phyloP scores from a whole-genome alignment of 1,140 invertebrate genomes.

The Mactra quadrangularis region DNA sequence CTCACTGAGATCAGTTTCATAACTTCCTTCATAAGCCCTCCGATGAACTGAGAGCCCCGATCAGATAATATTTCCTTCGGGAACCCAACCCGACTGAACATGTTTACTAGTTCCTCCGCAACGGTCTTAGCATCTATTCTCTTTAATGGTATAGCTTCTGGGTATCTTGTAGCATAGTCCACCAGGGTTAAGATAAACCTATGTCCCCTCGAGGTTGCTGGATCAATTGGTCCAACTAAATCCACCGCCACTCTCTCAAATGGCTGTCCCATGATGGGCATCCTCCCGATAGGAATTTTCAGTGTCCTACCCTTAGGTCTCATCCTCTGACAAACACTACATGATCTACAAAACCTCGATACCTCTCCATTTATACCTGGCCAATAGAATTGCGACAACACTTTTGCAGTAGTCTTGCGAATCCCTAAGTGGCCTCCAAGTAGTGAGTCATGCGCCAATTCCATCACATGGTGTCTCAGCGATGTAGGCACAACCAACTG shows the following conservation, averaged over 20 bases:
- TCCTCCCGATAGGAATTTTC: constrained; percentile 59
- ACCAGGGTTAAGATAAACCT: constrained; percentile 59
- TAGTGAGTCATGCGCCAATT: constrained; percentile 50
- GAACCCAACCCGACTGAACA: constrained; percentile 82
- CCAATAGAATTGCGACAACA: constrained; percentile 52
- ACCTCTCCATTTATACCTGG: constrained; percentile 18
- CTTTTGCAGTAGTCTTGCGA: constrained; percentile 27
- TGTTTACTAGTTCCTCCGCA: constrained; percentile 72
- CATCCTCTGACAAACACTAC: constrained; percentile 65
- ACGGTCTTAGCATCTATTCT: constrained; percentile 59
- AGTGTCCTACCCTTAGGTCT: constrained; percentile 57
- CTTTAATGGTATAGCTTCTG: constrained; percentile 59
- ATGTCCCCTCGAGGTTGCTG: constrained; percentile 45
- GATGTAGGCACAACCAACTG: constrained; percentile 25
- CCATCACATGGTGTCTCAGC: constrained; percentile 27
- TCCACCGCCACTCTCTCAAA: constrained; percentile 67
- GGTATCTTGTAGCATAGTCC: constrained; percentile 61
- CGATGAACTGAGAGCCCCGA: constrained; percentile 82
- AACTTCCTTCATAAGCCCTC: constrained; percentile 66
- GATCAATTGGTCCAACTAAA: constrained; percentile 65
- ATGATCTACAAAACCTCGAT: constrained; percentile 35
- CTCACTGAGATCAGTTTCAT: constrained; percentile 64
- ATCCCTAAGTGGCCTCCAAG: constrained; percentile 50
- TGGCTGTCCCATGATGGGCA: constrained; percentile 64
- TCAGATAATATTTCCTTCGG: constrained; percentile 83